Evolutionary conservation across 2,113 vertebrate genomes (phyloP).

Genomic region (Sylvia atricapilla): DNA sequence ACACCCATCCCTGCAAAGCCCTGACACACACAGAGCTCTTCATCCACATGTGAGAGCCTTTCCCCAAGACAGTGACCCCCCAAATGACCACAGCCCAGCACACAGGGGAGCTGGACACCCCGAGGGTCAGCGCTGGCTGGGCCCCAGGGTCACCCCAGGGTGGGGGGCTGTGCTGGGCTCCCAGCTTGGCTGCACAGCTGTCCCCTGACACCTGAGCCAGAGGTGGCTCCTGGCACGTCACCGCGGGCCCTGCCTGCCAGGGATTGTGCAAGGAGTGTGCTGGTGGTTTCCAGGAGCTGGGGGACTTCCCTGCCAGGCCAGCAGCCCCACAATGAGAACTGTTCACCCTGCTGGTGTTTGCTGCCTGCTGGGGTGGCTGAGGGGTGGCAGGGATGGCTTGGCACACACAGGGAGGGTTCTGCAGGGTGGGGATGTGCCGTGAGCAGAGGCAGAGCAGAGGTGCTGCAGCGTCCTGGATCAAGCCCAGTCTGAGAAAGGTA

Average conservation of each 20-base stretch:
- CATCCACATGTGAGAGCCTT: not conserved
- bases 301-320: not conserved
- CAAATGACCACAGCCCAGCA: fast-evolving
- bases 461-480: not conserved
- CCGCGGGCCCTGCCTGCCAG: not conserved
- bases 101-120: not conserved
- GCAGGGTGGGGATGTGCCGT: fast-evolving
- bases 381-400: not conserved
- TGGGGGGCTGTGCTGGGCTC: not conserved
- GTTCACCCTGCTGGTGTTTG: not conserved
- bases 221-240: not conserved
- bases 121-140: fast-evolving
- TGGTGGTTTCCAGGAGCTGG: slow-evolving; percentile 20
- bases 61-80: not conserved
- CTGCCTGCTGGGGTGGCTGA: not conserved
- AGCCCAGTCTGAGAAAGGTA: not conserved
- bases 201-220: not conserved
- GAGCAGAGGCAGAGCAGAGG: not conserved
- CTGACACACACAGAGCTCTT: not conserved
- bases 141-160: fast-evolving
- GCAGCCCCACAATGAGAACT: not conserved
- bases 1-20: not conserved
- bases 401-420: not conserved
- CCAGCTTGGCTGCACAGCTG: not conserved
- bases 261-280: not conserved